A percentile compares a stretch with the other conserved stretches of the same genome.
phyloP scores from a whole-genome alignment of 2,113 vertebrate species.

The Murina feae region DNA sequence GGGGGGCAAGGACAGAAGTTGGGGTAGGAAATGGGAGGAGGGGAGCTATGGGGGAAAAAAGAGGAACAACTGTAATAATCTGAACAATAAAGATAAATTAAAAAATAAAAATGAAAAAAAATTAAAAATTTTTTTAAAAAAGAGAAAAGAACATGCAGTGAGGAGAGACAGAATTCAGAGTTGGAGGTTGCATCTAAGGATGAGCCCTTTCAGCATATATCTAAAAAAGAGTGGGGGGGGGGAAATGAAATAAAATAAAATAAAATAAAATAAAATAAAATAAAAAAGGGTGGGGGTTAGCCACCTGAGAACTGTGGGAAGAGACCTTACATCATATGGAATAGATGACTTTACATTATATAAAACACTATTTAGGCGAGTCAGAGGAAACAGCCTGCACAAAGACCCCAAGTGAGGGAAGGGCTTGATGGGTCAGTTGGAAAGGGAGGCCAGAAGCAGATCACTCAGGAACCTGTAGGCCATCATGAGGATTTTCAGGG shows the following conservation, averaged over 20 bases:
- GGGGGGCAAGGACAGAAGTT: too few species aligned
- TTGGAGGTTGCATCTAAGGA: not conserved
- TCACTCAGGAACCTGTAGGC: not conserved
- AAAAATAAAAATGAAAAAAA: too few species aligned
- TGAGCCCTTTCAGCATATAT: not conserved
- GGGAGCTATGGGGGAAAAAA: too few species aligned
- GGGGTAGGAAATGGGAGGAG: too few species aligned
- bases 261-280: too few species aligned
- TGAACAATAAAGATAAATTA: too few species aligned
- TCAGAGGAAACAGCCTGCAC: not conserved
- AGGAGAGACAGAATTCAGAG: not conserved
- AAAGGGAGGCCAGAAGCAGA: not conserved
- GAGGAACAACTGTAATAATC: too few species aligned
- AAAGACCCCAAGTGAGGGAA: not conserved
- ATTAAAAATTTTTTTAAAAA: too few species aligned
- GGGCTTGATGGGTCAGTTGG: not conserved
- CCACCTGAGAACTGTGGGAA: not conserved
- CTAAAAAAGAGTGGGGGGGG: not conserved
- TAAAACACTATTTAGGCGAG: too few species aligned
- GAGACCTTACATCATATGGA: too few species aligned
- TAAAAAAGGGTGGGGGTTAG: not conserved
- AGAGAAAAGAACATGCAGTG: not conserved
- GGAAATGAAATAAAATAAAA: too few species aligned
- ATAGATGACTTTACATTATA: too few species aligned
- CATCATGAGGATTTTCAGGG: not conserved